Evolutionary conservation across 2,888 invertebrate genomes (phyloP).

Genomic region (Yponomeuta cagnagella): DNA sequence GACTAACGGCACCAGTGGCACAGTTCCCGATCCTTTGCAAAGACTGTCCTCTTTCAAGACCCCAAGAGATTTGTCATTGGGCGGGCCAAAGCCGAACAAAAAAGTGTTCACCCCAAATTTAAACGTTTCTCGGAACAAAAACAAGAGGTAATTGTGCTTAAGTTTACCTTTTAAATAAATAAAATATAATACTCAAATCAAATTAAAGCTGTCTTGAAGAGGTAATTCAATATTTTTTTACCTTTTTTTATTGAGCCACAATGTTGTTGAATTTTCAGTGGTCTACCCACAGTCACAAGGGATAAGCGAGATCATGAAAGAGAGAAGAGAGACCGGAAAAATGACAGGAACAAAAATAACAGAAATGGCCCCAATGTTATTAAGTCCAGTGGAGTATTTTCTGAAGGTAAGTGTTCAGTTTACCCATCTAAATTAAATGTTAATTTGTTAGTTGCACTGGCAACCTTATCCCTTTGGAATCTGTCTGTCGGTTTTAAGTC

Average conservation of each 20-base stretch:
- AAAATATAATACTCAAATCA: too few relatives aligned
- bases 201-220: too few relatives aligned
- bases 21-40: constrained; percentile 48
- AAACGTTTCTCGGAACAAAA: constrained; percentile 77
- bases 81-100: constrained; percentile 67
- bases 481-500: too few relatives aligned
- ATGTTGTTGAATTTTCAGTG: constrained; percentile 25
- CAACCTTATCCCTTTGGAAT: too few relatives aligned
- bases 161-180: too few relatives aligned
- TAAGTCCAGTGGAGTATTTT: constrained; percentile 65
- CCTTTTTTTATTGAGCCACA: too few relatives aligned
- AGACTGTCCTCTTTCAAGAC: constrained; percentile 70
- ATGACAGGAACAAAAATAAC: constrained; percentile 43
- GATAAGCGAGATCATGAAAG: constrained; percentile 50
- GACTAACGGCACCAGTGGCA: constrained; percentile 37
- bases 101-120: constrained; percentile 78
- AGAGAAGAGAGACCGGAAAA: constrained; percentile 42
- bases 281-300: constrained; percentile 33
- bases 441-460: too few relatives aligned
- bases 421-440: too few relatives aligned
- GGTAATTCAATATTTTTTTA: too few relatives aligned
- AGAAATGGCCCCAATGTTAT: constrained; percentile 58
- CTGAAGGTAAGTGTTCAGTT: constrained; percentile 52
- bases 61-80: constrained; percentile 75
- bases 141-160: constrained; percentile 50